Base-by-base conservation (phyloP, 2,888 invertebrate species). In the Nebria salina region DNA sequence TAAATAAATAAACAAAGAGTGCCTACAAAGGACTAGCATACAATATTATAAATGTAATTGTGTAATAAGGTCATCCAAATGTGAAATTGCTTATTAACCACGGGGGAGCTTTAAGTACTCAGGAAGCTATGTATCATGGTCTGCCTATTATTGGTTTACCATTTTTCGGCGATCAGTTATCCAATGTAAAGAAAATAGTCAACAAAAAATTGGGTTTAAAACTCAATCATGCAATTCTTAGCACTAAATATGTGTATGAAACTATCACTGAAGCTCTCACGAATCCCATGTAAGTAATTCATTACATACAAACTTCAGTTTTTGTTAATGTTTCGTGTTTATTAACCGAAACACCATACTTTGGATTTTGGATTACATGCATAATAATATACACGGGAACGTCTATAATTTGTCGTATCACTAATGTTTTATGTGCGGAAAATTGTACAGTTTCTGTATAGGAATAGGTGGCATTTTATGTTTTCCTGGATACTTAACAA, bases 151-250 rank as follows among this genome's bases (percentile, higher is more conserved):
- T 86, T 1, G 83, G 85, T 2, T 85, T 88, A 2, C 88, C 88
- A 5, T 83, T 88, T 42, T 86, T 85, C 75, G 82, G 84, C 0
- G 88, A 88, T 82, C 88, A 88, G 81, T 81, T 84, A 25, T 79
- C 84, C 25, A 88, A 87, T 81, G 84, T 86, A 72, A 77, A 78
- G 11, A 86, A 86, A 80, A 84, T 87, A 4, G 84, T 84, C 64
- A 76, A 83, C 0, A 83, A 84, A 20, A 86, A 86, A 25, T 82
- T 85, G 41, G 86, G 85, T 6, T 66, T 83, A 9, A 82, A 66
- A 8, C 65, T 86, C 20, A 83, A 85, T 77, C 83, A 84, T 41
- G 6, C 72, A 5, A 83, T 83, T 6, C 65, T 86, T 26, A 86
- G 84, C 2, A 77, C 81, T 65, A 84, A 84, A 0, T 66, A 72